A percentile compares a stretch with the other conserved stretches of the same genome.
These are phyloP conservation scores for Carassius gibelio DNA, from an alignment of 2,113 vertebrate genomes.

Conservation along the genomic window DNA sequence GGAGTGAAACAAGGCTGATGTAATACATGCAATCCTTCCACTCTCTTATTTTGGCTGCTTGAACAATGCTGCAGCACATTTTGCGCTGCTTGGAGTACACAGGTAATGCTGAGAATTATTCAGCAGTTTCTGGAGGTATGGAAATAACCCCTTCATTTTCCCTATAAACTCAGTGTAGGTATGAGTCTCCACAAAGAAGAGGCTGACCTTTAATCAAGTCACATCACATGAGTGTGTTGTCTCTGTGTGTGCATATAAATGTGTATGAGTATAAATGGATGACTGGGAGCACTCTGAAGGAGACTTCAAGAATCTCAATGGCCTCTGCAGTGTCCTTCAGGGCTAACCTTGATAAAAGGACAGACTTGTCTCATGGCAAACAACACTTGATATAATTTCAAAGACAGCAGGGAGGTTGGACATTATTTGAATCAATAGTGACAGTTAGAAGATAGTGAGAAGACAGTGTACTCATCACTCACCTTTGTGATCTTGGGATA, in stretches of 20 bases:
- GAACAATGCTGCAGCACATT: not conserved
- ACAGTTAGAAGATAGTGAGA: conserved; percentile 39
- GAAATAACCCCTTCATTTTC: conserved; percentile 18
- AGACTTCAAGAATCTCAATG: conserved; percentile 5
- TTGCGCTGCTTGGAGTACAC: conserved; percentile 13
- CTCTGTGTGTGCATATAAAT: conserved; percentile 21
- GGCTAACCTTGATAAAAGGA: conserved; percentile 48
- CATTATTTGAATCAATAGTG: conserved; percentile 53
- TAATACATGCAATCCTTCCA: not conserved
- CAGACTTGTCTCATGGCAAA: conserved; percentile 38
- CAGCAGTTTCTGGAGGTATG: conserved; percentile 18
- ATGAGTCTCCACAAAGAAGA: conserved; percentile 27
- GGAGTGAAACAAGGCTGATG: conserved; percentile 8
- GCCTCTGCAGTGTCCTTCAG: not conserved
- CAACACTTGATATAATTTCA: conserved; percentile 39
- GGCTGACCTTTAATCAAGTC: conserved; percentile 45
- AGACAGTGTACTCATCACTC: conserved; percentile 20
- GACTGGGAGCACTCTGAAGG: not conserved
- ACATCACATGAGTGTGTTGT: conserved; percentile 4
- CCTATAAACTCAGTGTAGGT: conserved; percentile 3
- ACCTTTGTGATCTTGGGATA: not conserved
- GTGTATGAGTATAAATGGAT: not conserved
- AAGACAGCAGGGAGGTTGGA: conserved; percentile 32
- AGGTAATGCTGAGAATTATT: conserved; percentile 31
- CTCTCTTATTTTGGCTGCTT: not conserved